phyloP scores from a whole-genome alignment of 2,113 vertebrate species.

The Pontoporia blainvillei region DNA sequence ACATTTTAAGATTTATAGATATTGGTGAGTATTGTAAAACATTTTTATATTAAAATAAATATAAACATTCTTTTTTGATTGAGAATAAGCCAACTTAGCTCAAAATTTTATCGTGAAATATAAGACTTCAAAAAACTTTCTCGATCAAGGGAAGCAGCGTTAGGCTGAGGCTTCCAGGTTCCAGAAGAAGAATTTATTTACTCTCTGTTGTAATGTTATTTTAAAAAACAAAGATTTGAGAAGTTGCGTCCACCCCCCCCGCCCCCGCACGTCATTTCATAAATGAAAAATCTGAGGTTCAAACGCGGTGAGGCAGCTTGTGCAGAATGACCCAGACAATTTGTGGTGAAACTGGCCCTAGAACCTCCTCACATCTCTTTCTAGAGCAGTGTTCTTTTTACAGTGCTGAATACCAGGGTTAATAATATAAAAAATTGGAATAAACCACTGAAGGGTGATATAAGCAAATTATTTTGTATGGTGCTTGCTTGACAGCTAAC shows the following conservation, averaged over 20 bases:
- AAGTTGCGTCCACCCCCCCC: not conserved
- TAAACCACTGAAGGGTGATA: not conserved
- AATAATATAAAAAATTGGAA: not conserved
- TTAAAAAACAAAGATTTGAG: not conserved
- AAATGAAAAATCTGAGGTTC: not conserved
- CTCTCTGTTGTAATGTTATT: not conserved
- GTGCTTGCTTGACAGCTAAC: conserved; percentile 9
- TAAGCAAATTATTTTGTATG: not conserved
- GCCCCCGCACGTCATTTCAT: not conserved
- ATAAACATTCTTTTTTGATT: not conserved
- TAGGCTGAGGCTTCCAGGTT: not conserved
- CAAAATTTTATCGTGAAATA: not conserved
- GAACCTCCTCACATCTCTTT: not conserved
- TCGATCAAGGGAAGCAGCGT: not conserved
- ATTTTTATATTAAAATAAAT: not conserved
- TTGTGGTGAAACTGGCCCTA: not conserved
- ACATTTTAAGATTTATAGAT: not conserved
- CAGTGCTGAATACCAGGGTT: not conserved
- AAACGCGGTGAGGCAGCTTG: not conserved
- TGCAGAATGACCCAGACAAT: not conserved
- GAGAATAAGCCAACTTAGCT: not conserved
- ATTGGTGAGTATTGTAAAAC: not conserved
- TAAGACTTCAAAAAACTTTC: not conserved
- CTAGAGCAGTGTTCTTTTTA: not conserved
- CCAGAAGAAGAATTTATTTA: not conserved